Conservation (phyloP, 2,113 vertebrate genomes). For the Pluvialis apricaria region DNA sequence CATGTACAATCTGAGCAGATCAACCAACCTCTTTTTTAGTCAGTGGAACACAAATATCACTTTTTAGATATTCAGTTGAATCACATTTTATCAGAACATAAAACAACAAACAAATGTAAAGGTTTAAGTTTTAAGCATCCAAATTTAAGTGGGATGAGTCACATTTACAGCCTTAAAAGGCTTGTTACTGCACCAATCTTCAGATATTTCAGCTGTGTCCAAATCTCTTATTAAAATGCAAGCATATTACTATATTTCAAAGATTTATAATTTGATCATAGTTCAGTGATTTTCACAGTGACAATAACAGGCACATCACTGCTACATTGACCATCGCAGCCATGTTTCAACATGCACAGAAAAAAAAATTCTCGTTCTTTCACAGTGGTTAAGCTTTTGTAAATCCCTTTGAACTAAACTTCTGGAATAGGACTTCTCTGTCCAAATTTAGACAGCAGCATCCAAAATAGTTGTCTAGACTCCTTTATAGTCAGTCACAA, state of each 20-base stretch:
- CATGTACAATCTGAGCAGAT: background rate
- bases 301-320: background rate
- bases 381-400: background rate
- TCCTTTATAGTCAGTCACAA: conserved; percentile 1
- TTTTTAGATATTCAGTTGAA: background rate
- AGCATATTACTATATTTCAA: background rate
- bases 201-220: background rate
- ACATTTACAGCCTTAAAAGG: background rate
- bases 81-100: background rate
- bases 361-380: background rate
- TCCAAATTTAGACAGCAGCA: conserved; percentile 8
- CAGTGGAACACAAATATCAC: background rate
- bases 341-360: background rate
- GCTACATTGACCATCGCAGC: background rate
- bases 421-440: background rate
- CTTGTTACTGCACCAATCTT: background rate
- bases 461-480: conserved; percentile 11
- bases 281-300: background rate
- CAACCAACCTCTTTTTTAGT: background rate
- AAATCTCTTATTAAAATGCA: background rate
- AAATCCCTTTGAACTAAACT: background rate
- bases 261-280: background rate
- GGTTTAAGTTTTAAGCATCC: background rate
- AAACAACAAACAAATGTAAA: background rate
- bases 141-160: background rate